Percentiles rank a stretch among this genome's conserved stretches.
Evolutionary conservation across 2,888 invertebrate genomes (phyloP).

Genomic region (Laothoe populi): DNA sequence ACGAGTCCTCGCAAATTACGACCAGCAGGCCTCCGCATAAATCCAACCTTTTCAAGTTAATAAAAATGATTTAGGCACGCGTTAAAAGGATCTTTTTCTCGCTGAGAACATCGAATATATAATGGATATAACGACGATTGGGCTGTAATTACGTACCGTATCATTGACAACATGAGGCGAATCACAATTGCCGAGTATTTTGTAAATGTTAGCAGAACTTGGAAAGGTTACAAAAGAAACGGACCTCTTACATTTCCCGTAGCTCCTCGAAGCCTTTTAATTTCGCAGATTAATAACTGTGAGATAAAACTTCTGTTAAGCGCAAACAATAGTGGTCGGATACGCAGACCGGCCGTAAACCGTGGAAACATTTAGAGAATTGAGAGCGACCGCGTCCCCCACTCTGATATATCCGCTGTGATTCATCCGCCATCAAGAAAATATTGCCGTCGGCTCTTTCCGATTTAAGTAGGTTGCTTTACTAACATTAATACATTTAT

Average conservation of each 20-base stretch:
- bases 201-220: constrained; percentile 34
- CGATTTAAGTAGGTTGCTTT: constrained; percentile 11
- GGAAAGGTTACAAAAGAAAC: constrained; percentile 41
- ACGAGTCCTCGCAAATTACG: constrained; percentile 60
- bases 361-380: constrained; percentile 50
- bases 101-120: constrained; percentile 73
- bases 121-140: constrained; percentile 70
- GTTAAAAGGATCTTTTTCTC: constrained; percentile 74
- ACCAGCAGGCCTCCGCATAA: constrained; percentile 68
- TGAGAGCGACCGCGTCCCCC: constrained; percentile 40
- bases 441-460: constrained; percentile 42
- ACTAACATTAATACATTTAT: constrained; percentile 7
- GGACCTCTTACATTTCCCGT: constrained; percentile 40
- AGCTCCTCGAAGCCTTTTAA: constrained; percentile 50
- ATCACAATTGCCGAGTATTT: not conserved
- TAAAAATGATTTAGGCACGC: constrained; percentile 81
- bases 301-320: constrained; percentile 53
- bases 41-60: constrained; percentile 80
- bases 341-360: constrained; percentile 42
- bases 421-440: constrained; percentile 45
- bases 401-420: constrained; percentile 38
- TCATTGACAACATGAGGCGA: not conserved
- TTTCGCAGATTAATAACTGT: constrained; percentile 58
- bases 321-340: constrained; percentile 56
- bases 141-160: constrained; percentile 58